phyloP scores from a whole-genome alignment of 2,888 invertebrate genomes.

The Conistra vaccinii region DNA sequence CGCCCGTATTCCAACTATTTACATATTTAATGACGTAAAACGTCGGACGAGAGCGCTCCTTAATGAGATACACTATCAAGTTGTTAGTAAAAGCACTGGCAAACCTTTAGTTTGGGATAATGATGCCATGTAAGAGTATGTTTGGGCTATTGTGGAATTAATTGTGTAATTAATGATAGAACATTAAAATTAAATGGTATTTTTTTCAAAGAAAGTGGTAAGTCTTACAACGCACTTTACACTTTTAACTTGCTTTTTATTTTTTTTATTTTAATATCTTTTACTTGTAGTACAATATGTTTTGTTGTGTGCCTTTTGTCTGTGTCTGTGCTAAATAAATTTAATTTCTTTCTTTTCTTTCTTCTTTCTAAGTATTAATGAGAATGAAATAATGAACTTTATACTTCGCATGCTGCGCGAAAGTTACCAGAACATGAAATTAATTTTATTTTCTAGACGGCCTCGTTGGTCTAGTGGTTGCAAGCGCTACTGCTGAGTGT shows the following conservation, averaged over 20 bases:
- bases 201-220: too few relatives aligned
- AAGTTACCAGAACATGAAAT: too few relatives aligned
- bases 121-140: constrained; percentile 35
- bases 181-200: neutral
- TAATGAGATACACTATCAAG: constrained; percentile 87
- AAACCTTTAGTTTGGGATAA: constrained; percentile 48
- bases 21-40: constrained; percentile 89
- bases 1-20: constrained; percentile 87
- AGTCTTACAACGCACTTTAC: too few relatives aligned
- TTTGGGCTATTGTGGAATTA: constrained; percentile 21
- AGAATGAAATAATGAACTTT: neutral
- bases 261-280: too few relatives aligned
- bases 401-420: neutral
- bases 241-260: too few relatives aligned
- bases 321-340: too few relatives aligned
- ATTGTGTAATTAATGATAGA: constrained; percentile 5
- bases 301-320: too few relatives aligned
- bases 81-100: constrained; percentile 68
- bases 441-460: too few relatives aligned
- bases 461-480: too few relatives aligned
- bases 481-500: too few relatives aligned
- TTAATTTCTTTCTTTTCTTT: too few relatives aligned
- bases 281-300: too few relatives aligned
- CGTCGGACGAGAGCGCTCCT: constrained; percentile 80
- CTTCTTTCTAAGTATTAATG: neutral